phyloP scores from a whole-genome alignment of 2,113 vertebrate species.

The Thamnophis sirtalis region DNA sequence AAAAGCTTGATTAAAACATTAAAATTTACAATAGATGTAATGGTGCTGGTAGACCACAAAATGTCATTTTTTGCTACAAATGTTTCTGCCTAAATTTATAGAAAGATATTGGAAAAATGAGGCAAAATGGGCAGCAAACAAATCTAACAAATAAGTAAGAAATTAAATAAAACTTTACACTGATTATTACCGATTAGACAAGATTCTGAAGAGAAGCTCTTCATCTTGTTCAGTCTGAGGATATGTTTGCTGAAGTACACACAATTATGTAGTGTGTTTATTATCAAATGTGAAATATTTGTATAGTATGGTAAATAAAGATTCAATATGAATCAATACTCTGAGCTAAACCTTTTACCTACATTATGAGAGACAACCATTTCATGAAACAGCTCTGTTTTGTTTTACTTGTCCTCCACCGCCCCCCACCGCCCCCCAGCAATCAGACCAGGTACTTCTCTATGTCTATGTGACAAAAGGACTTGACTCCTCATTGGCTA shows the following conservation, averaged over 20 bases:
- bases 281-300: background rate
- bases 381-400: background rate
- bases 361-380: background rate
- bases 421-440: rapidly evolving
- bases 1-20: background rate
- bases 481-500: background rate
- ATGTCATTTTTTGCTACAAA: background rate
- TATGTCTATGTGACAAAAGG: background rate
- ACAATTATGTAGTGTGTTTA: background rate
- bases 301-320: background rate
- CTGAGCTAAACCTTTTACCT: background rate
- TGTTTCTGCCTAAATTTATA: background rate
- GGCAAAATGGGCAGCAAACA: background rate
- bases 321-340: background rate
- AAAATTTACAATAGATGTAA: background rate
- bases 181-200: background rate
- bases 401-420: background rate
- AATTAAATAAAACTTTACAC: background rate
- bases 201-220: background rate
- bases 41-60: background rate
- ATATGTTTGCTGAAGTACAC: background rate
- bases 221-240: background rate
- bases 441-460: background rate
- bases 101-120: background rate
- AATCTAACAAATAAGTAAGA: background rate